A percentile compares a stretch with the other conserved stretches of the same genome.
Evolutionary conservation across 2,113 vertebrate species (phyloP).

Genomic region (Oreochromis niloticus): DNA sequence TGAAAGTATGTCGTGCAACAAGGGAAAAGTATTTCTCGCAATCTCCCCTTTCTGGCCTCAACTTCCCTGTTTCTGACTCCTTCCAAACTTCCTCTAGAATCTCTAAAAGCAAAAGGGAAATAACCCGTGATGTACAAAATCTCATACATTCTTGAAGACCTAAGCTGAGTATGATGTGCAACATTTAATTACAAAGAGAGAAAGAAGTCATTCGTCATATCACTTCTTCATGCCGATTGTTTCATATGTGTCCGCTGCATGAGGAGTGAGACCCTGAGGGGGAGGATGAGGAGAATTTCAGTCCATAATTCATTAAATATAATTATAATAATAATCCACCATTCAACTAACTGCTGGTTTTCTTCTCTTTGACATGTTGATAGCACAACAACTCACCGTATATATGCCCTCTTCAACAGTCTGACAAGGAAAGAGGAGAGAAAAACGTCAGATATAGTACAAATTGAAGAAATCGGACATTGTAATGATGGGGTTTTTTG

Average conservation of each 20-base stretch:
- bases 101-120: not conserved
- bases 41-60: not conserved
- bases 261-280: constrained; percentile 62
- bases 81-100: not conserved
- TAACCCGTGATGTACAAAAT: not conserved
- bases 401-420: constrained; percentile 39
- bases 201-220: rapidly evolving
- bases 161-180: not conserved
- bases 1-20: not conserved
- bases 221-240: constrained; percentile 63
- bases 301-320: not conserved
- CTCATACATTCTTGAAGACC: not conserved
- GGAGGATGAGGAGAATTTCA: not conserved
- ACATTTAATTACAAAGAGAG: not conserved
- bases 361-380: not conserved
- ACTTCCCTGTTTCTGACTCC: constrained; percentile 3
- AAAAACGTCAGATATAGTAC: not conserved
- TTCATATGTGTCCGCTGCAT: constrained; percentile 62
- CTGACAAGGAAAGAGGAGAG: not conserved
- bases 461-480: not conserved
- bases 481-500: rapidly evolving
- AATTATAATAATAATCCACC: not conserved
- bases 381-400: constrained; percentile 6
- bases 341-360: not conserved
- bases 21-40: not conserved